A percentile compares a stretch with the other conserved stretches of the same genome.
Conservation (phyloP, 2,113 vertebrate species). For the Centropristis striata region DNA sequence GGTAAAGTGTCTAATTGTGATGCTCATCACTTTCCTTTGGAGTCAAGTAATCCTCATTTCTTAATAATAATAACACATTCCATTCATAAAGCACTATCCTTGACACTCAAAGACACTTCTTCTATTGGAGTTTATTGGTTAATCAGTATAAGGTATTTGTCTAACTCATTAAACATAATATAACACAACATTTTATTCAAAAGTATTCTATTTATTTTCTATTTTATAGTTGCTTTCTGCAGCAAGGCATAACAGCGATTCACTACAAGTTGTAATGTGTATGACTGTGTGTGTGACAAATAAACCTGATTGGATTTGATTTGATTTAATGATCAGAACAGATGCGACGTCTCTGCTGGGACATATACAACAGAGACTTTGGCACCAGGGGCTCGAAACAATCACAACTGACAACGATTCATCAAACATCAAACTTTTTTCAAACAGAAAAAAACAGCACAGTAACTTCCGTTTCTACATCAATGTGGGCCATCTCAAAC, state of each 20-base stretch:
- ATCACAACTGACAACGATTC: slow-evolving; percentile 49
- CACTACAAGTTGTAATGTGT: background rate
- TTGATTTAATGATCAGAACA: slow-evolving; percentile 41
- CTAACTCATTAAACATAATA: no score
- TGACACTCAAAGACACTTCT: no score
- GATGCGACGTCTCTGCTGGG: slow-evolving; percentile 53
- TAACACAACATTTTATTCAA: background rate
- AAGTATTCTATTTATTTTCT: background rate
- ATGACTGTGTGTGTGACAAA: background rate
- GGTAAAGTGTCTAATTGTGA: background rate
- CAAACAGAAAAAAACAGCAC: background rate
- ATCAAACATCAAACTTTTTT: slow-evolving; percentile 45
- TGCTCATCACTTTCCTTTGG: background rate
- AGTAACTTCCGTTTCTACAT: slow-evolving; percentile 32
- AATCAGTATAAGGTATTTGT: no score
- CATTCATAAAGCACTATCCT: no score
- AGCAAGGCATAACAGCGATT: background rate
- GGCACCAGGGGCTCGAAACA: slow-evolving; percentile 38
- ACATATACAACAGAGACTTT: slow-evolving; percentile 5
- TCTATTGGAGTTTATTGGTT: no score
- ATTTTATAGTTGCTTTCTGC: background rate
- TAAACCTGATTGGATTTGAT: background rate
- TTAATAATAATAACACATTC: no score
- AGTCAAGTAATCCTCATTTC: background rate
- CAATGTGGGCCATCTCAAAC: slow-evolving; percentile 42